These are phyloP conservation scores for Biston stratarius DNA, from an alignment of 2,888 invertebrate species.

Conservation along the genomic window DNA sequence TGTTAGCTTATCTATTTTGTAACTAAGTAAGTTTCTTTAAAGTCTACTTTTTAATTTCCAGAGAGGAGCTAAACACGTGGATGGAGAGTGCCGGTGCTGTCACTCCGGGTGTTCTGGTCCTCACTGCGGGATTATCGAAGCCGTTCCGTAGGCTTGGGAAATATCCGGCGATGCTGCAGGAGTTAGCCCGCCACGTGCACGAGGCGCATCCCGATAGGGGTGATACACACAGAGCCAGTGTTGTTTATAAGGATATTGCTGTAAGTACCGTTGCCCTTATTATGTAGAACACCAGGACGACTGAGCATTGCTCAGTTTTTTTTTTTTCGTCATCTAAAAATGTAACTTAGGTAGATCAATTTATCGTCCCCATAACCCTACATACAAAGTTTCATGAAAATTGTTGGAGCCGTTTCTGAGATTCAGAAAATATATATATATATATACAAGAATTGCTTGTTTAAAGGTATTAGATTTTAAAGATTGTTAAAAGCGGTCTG, in stretches of 20 bases:
- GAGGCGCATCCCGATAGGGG: constrained; percentile 98
- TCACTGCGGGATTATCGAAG: constrained; percentile 97
- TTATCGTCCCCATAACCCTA: no score
- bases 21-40: background rate
- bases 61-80: constrained; percentile 93
- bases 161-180: constrained; percentile 97
- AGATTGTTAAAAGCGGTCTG: no score
- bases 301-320: no score
- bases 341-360: no score
- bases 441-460: no score
- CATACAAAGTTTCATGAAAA: no score
- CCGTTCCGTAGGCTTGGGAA: constrained; percentile 98
- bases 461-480: no score
- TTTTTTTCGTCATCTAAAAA: no score
- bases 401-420: no score
- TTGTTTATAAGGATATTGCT: constrained; percentile 97
- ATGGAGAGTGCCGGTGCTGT: constrained; percentile 96
- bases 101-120: constrained; percentile 93
- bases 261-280: constrained; percentile 82
- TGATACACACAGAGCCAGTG: constrained; percentile 97
- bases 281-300: no score
- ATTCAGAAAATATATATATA: no score
- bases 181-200: constrained; percentile 97
- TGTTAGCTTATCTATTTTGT: no score
- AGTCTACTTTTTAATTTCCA: constrained; percentile 56